Conservation (phyloP, 2,113 vertebrate genomes). For the Gambusia affinis region DNA sequence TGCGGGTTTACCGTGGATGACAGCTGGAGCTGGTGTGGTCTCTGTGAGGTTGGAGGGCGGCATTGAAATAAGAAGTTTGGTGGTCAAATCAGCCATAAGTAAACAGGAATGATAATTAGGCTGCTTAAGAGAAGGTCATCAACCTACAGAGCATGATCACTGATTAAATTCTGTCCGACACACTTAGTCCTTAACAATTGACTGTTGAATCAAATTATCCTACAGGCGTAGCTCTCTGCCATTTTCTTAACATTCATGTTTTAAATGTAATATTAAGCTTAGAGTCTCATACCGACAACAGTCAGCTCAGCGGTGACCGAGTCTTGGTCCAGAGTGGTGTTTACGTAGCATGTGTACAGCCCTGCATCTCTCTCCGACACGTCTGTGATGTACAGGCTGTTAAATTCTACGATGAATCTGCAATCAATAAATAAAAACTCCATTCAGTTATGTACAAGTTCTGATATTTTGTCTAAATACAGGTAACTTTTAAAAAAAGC, state of each 20-base stretch:
- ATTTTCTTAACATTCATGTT: not conserved
- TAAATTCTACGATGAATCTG: slow-evolving; percentile 86
- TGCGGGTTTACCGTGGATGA: slow-evolving; percentile 92
- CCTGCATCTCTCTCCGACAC: slow-evolving; percentile 89
- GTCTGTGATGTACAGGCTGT: slow-evolving; percentile 87
- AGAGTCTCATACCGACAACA: slow-evolving; percentile 89
- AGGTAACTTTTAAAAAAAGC: not conserved
- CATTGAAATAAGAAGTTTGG: slow-evolving; percentile 86
- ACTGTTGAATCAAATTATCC: slow-evolving; percentile 14
- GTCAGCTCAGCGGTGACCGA: slow-evolving; percentile 91
- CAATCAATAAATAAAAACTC: not conserved
- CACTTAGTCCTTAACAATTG: slow-evolving; percentile 26
- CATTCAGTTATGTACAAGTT: not conserved
- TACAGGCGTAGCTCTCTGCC: slow-evolving; percentile 14
- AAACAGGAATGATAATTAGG: slow-evolving; percentile 48
- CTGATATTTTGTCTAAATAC: not conserved
- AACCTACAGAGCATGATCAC: slow-evolving; percentile 25
- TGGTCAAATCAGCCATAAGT: slow-evolving; percentile 53
- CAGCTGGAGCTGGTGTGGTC: slow-evolving; percentile 89
- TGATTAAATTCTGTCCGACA: slow-evolving; percentile 28
- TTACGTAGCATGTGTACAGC: slow-evolving; percentile 90
- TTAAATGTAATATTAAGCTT: not conserved
- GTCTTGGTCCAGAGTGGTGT: slow-evolving; percentile 92
- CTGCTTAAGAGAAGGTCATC: slow-evolving; percentile 36
- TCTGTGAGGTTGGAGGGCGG: slow-evolving; percentile 89